These are phyloP conservation scores for Pogona vitticeps DNA, from an alignment of 2,113 vertebrate species.

Conservation along the genomic window DNA sequence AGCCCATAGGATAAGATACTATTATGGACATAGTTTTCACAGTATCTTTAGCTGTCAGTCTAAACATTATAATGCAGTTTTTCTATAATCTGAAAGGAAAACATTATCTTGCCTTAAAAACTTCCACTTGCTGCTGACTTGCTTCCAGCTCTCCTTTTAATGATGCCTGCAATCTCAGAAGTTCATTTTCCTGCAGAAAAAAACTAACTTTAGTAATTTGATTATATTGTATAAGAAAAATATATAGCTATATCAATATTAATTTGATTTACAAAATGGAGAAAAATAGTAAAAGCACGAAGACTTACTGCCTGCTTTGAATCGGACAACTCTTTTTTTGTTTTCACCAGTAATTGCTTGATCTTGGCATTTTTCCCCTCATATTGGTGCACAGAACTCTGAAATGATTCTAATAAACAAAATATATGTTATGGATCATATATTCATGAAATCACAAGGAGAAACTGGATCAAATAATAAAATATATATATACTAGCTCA, in stretches of 20 bases:
- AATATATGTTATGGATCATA: background rate
- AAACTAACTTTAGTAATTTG: conserved; percentile 52
- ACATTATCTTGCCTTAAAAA: conserved; percentile 82
- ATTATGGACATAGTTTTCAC: background rate
- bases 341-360: conserved; percentile 93
- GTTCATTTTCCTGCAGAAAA: conserved; percentile 85
- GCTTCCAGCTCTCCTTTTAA: conserved; percentile 92
- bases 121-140: conserved; percentile 91
- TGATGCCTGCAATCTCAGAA: conserved; percentile 84
- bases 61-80: background rate
- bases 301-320: conserved; percentile 88
- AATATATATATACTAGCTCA: conserved; percentile 4
- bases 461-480: conserved; percentile 30
- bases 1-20: background rate
- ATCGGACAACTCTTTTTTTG: conserved; percentile 93
- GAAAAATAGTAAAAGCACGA: background rate
- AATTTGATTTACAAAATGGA: background rate
- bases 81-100: conserved; percentile 21
- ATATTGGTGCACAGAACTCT: conserved; percentile 82
- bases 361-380: conserved; percentile 90
- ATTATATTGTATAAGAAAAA: conserved; percentile 23
- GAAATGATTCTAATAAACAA: conserved; percentile 82
- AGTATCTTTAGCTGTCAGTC: background rate
- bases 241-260: background rate
- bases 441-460: background rate